Evolutionary conservation across 2,888 invertebrate species (phyloP).

Genomic region (Alentia gelatinosa): DNA sequence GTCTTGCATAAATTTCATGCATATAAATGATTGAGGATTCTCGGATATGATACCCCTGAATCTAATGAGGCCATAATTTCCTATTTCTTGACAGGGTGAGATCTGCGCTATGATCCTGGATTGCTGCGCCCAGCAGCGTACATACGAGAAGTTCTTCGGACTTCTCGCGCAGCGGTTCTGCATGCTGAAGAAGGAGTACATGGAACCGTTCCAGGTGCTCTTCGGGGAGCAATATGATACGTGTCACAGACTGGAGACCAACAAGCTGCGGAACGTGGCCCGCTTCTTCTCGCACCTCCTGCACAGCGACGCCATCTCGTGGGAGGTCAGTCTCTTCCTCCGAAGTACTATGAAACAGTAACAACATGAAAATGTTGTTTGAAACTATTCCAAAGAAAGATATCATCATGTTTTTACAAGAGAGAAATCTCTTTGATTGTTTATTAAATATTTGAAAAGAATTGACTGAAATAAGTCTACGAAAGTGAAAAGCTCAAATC

Average conservation of each 20-base stretch:
- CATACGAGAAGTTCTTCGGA: slow-evolving; percentile 99
- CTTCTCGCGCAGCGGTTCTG: slow-evolving; percentile 96
- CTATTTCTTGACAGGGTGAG: slow-evolving; percentile 84
- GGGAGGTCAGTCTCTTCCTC: slow-evolving; percentile 84
- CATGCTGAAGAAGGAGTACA: slow-evolving; percentile 94
- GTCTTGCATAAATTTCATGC: too few species aligned
- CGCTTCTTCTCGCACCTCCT: slow-evolving; percentile 98
- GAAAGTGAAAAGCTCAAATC: too few species aligned
- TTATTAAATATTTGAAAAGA: too few species aligned
- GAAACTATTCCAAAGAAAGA: too few species aligned
- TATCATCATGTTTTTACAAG: too few species aligned
- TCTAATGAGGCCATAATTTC: too few species aligned
- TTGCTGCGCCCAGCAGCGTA: slow-evolving; percentile 98
- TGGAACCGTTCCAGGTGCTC: slow-evolving; percentile 93
- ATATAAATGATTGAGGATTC: too few species aligned
- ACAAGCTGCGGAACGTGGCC: slow-evolving; percentile 96
- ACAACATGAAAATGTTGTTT: background rate
- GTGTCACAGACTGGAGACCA: slow-evolving; percentile 94
- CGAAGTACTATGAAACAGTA: background rate
- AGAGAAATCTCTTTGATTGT: too few species aligned
- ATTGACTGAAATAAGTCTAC: too few species aligned
- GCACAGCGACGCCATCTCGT: slow-evolving; percentile 97
- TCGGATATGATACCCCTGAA: too few species aligned
- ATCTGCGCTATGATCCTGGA: slow-evolving; percentile 99
- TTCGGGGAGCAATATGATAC: slow-evolving; percentile 97